Evolutionary conservation across 2,797 vertebrate species (phyloP), one percentile per base, ranked within the genome.

Genomic region (Somateria mollissima): DNA sequence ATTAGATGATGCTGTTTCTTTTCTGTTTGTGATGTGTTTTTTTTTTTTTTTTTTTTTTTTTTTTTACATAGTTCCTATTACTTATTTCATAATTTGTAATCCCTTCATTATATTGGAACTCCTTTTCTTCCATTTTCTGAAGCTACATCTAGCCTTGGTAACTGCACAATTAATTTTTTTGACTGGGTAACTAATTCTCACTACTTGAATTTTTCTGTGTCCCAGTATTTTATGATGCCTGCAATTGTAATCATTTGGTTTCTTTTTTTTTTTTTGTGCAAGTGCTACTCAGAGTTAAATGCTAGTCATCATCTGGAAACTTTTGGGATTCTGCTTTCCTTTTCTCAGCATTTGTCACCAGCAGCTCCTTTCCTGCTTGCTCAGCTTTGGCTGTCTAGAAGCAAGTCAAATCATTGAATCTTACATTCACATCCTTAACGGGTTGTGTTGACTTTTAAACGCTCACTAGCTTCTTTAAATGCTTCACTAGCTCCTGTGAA

Each of bases 231-330:
- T 88, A 64, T 62, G 47, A 58, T 84, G 49, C 22, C 64, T 93
- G 41, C 14, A 66, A 13, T 39, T 87, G 51, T 41, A 90, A 41
- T 73, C 1, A 49, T 74, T 80, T 84, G 80, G 24, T 71, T 95
- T 80, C 43, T 87, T 74, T 95, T 83, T 34, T 36, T 36, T 36
- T 87, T 76, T 95, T 84, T 32, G 34, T 58, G 30, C 58, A 85
- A 80, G 22, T 60, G 54, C 69, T 94, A 24, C 51, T 93, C 32
- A 49, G 45, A 96, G n/a, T 74, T 89, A 87, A 88, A n/a, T 60
- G 20, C 61, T 82, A 49, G 30, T 71, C 28, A 37, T 77, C 60
- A 53, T 89, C 74, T 87, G 32, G 58, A 89, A 89, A 69, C 87
- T 36, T 76, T 56, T 54, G 37, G 20, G 45, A 65, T 37, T 69